These are phyloP conservation scores for Ceyx cyanopectus DNA, from an alignment of 2,113 vertebrate species.

Conservation along the genomic window DNA sequence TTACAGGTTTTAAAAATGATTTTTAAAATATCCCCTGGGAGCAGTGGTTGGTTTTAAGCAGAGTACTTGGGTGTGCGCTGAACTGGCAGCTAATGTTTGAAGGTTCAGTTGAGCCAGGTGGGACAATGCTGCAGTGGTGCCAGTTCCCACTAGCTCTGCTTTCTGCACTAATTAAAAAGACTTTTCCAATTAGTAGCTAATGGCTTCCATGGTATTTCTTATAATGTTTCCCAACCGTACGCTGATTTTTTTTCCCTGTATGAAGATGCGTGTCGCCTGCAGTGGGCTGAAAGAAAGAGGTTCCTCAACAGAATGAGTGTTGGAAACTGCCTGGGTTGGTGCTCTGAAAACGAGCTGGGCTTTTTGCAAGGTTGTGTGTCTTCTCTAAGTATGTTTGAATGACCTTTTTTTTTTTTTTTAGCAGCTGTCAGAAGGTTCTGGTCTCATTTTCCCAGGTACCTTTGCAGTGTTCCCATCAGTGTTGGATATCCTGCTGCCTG, in stretches of 20 bases:
- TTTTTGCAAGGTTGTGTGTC: not conserved
- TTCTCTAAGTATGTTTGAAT: not conserved
- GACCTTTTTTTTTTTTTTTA: not conserved
- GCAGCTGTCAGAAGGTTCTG: not conserved
- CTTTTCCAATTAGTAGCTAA: not conserved
- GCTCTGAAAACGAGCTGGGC: not conserved
- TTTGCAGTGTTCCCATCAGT: not conserved
- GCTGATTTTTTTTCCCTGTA: not conserved
- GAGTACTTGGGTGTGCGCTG: not conserved
- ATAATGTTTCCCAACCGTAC: rapidly evolving
- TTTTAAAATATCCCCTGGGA: not conserved
- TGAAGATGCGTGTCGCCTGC: not conserved
- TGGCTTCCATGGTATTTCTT: slow-evolving; percentile 17
- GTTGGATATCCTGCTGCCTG: slow-evolving; percentile 1
- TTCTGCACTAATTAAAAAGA: slow-evolving; percentile 44
- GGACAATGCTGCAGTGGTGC: not conserved
- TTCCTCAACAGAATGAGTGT: not conserved
- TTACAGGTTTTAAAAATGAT: not conserved
- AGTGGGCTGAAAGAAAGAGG: not conserved
- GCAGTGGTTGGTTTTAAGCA: not conserved
- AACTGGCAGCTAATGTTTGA: not conserved
- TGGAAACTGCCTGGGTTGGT: not conserved
- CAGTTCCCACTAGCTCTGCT: not conserved
- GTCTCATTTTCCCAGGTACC: not conserved
- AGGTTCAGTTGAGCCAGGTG: not conserved